Evolutionary conservation across 2,888 invertebrate species (phyloP).

Genomic region (Trilocha varians): DNA sequence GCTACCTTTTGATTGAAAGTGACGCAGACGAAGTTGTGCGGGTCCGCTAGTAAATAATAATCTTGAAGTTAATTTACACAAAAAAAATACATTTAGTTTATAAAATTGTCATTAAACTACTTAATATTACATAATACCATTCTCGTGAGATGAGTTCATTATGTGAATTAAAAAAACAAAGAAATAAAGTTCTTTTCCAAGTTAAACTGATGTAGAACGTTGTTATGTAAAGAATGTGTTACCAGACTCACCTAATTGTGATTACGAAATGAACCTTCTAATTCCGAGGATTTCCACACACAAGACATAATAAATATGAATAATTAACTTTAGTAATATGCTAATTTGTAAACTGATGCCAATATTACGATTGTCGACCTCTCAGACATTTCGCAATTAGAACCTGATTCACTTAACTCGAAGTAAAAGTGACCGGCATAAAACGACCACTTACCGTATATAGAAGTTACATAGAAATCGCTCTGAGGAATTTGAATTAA

Average conservation of each 20-base stretch:
- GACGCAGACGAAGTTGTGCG: too few relatives aligned
- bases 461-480: too few relatives aligned
- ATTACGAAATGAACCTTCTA: background rate
- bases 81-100: too few relatives aligned
- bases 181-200: too few relatives aligned
- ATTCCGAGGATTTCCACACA: background rate
- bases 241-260: constrained; percentile 1
- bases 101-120: too few relatives aligned
- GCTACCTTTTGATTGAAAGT: too few relatives aligned
- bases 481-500: too few relatives aligned
- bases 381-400: constrained; percentile 4
- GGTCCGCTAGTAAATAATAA: too few relatives aligned
- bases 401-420: constrained; percentile 9
- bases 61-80: too few relatives aligned
- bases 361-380: constrained; percentile 1
- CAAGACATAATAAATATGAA: background rate
- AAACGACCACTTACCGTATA: constrained; percentile 12
- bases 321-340: background rate
- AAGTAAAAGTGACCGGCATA: constrained; percentile 32
- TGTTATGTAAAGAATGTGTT: background rate
- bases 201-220: too few relatives aligned
- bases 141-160: background rate
- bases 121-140: too few relatives aligned
- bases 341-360: constrained; percentile 1
- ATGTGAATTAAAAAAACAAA: background rate